Conservation (phyloP, 1,140 invertebrate genomes). For the Macrobrachium nipponense region DNA sequence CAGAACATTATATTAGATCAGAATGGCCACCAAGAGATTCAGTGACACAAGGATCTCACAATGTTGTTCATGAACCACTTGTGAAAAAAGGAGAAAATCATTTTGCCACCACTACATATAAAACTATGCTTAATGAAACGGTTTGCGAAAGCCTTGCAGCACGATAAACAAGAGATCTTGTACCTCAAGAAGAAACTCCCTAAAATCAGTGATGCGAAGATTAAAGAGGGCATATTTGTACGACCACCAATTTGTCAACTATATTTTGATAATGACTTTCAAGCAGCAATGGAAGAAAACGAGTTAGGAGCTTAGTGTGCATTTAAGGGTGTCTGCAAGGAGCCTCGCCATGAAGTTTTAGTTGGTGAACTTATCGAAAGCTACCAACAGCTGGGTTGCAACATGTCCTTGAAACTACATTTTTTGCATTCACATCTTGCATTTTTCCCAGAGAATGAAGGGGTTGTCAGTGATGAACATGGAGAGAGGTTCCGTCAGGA, state of each 20-base stretch:
- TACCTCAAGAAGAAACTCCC: constrained; percentile 64
- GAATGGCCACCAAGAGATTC: too few species aligned
- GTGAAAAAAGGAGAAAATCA: too few species aligned
- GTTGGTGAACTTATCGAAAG: constrained; percentile 38
- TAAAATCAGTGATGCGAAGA: constrained; percentile 64
- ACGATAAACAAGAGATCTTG: too few species aligned
- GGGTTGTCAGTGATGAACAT: constrained; percentile 58
- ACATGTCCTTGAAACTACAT: constrained; percentile 44
- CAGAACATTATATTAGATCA: too few species aligned
- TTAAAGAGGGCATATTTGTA: constrained; percentile 67
- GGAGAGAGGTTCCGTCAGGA: constrained; percentile 65
- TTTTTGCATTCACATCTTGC: constrained; percentile 59
- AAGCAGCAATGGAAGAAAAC: constrained; percentile 21
- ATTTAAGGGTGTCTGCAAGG: constrained; percentile 37
- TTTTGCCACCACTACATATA: constrained; percentile 67
- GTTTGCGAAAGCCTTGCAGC: constrained; percentile 68
- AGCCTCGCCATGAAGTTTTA: constrained; percentile 23
- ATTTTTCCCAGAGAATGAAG: constrained; percentile 57
- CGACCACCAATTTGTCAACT: constrained; percentile 54
- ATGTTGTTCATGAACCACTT: too few species aligned
- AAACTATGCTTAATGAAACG: constrained; percentile 68
- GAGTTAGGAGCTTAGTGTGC: constrained; percentile 41
- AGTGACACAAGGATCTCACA: too few species aligned
- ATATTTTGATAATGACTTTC: constrained; percentile 36
- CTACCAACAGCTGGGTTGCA: constrained; percentile 47